Conservation (phyloP, 37 sponge, comb jelly and placozoan genomes). For the Spongia lamella region DNA sequence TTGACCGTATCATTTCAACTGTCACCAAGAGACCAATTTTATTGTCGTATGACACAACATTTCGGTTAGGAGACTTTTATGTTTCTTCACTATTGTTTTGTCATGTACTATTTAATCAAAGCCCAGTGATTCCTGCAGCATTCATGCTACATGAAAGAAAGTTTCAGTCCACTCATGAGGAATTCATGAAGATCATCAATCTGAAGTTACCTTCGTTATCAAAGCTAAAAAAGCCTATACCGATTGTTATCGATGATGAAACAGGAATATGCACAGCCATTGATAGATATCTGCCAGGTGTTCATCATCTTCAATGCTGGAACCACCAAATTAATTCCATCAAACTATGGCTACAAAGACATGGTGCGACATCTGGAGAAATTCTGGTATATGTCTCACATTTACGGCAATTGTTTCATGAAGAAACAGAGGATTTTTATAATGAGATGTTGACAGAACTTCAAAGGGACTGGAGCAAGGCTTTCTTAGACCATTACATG, state of each 20-base stretch:
- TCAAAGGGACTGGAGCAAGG: constrained; percentile 14
- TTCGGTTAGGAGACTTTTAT: no score
- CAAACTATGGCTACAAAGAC: constrained; percentile 37
- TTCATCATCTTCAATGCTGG: constrained; percentile 30
- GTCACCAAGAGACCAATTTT: no score
- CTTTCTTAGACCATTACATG: constrained; percentile 23
- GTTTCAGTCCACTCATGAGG: constrained; percentile 1
- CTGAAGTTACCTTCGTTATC: not conserved
- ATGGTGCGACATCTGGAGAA: constrained; percentile 18
- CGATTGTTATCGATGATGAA: constrained; percentile 36
- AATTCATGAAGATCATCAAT: not conserved
- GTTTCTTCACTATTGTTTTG: no score
- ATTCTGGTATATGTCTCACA: constrained; percentile 20
- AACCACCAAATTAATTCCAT: constrained; percentile 27
- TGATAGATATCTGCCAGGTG: not conserved
- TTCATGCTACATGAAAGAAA: constrained; percentile 35
- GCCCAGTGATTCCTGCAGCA: constrained; percentile 14
- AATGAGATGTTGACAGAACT: not conserved
- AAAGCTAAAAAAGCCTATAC: not conserved
- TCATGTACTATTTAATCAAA: no score
- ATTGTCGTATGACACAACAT: no score
- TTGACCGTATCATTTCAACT: no score
- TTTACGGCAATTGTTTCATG: constrained; percentile 14
- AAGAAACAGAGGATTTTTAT: constrained; percentile 1
- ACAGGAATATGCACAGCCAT: constrained; percentile 4